Percentiles rank a stretch among this genome's conserved stretches.
Conservation (phyloP, 2,888 invertebrate genomes). For the Callyntrura guangdongensis region DNA sequence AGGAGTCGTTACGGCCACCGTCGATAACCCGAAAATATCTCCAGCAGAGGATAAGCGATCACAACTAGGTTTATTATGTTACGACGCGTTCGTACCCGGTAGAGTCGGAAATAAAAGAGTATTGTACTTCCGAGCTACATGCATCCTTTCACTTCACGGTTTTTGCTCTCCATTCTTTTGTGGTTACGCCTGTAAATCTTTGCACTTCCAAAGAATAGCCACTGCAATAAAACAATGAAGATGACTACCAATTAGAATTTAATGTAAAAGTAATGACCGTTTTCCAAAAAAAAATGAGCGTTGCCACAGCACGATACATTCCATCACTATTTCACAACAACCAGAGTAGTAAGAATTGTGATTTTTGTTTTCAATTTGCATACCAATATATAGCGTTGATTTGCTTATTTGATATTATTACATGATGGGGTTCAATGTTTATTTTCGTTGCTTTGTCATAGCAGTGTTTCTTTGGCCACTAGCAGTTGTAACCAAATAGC, state of each 20-base stretch:
- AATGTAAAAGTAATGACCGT: too few species aligned
- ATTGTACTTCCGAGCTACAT: background rate
- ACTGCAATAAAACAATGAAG: background rate
- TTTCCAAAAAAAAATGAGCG: too few species aligned
- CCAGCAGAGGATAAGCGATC: background rate
- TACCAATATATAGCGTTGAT: slow-evolving; percentile 13
- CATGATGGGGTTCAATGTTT: background rate
- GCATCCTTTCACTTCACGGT: background rate
- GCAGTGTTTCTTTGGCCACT: background rate
- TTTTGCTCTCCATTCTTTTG: slow-evolving; percentile 1
- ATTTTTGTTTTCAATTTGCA: slow-evolving; percentile 26
- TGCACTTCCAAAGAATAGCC: background rate
- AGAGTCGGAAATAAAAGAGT: too few species aligned
- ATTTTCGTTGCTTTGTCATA: slow-evolving; percentile 60
- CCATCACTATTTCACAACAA: too few species aligned
- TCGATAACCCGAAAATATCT: too few species aligned
- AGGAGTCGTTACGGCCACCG: too few species aligned
- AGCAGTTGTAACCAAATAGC: slow-evolving; percentile 16
- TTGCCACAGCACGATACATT: too few species aligned
- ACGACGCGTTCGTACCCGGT: too few species aligned
- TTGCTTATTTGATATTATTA: slow-evolving; percentile 5
- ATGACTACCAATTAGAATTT: background rate
- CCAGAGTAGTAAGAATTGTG: background rate
- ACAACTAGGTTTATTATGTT: background rate
- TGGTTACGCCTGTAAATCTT: background rate